Evolutionary conservation across 2,888 invertebrate species (phyloP).

Genomic region (Augochlorella aurata): DNA sequence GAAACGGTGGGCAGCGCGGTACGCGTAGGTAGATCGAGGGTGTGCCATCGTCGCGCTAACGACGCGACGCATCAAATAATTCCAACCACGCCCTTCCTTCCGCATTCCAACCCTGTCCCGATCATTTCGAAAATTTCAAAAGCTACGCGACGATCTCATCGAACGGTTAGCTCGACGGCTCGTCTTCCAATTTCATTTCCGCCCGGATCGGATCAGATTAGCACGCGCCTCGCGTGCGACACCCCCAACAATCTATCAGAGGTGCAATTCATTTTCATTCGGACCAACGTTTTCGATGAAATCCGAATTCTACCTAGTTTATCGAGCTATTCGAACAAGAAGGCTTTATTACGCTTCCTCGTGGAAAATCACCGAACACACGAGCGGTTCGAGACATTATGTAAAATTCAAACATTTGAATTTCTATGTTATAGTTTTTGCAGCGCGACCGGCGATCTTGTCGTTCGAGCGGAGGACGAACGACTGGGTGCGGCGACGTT

Average conservation of each 20-base stretch:
- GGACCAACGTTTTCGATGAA: too few species aligned
- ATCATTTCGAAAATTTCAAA: constrained; percentile 25
- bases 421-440: neutral
- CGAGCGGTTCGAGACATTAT: neutral
- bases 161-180: too few species aligned
- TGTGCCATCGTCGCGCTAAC: constrained; percentile 52
- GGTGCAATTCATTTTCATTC: too few species aligned
- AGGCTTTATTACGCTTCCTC: neutral
- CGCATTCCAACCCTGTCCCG: constrained; percentile 38
- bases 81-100: constrained; percentile 67
- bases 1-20: constrained; percentile 55
- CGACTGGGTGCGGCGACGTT: neutral
- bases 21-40: constrained; percentile 60
- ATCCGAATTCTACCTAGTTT: neutral
- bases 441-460: neutral
- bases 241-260: too few species aligned
- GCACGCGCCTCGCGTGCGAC: neutral
- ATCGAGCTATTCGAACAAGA: neutral
- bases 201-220: neutral
- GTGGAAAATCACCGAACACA: neutral
- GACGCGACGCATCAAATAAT: constrained; percentile 47
- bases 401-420: neutral
- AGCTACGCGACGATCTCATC: neutral
- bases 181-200: neutral
- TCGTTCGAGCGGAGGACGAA: neutral